Percentiles rank a stretch among this genome's conserved stretches.
phyloP scores from a whole-genome alignment of 2,888 invertebrate species.

The Stenodera caucasica region DNA sequence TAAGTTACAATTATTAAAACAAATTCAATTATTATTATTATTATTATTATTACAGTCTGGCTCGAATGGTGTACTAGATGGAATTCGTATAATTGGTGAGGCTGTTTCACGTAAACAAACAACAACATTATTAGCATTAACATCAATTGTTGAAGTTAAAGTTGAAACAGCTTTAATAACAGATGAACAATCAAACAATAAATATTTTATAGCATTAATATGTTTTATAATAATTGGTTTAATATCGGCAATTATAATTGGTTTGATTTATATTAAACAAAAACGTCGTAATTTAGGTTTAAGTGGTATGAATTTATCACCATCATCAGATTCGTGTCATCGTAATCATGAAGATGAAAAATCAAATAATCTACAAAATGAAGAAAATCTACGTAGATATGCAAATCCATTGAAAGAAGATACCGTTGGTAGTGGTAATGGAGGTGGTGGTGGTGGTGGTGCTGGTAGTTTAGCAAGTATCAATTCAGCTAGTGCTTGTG shows the following conservation, averaged over 20 bases:
- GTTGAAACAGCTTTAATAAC: constrained; percentile 71
- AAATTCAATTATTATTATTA: background rate
- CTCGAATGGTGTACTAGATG: constrained; percentile 59
- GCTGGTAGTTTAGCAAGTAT: constrained; percentile 48
- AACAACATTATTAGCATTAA: constrained; percentile 63
- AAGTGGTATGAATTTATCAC: constrained; percentile 60
- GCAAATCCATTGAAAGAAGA: constrained; percentile 76
- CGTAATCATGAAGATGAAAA: constrained; percentile 80
- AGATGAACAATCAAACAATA: constrained; percentile 59
- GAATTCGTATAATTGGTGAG: constrained; percentile 64
- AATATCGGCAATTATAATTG: constrained; percentile 53
- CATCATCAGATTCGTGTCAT: constrained; percentile 63
- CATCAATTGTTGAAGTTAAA: constrained; percentile 76
- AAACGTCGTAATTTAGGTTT: constrained; percentile 58
- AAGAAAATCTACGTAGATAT: constrained; percentile 83
- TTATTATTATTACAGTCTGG: constrained; percentile 55
- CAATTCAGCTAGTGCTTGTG: constrained; percentile 46
- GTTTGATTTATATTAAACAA: constrained; percentile 62
- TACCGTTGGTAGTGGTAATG: constrained; percentile 45
- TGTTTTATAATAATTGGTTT: constrained; percentile 55
- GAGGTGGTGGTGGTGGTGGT: constrained; percentile 44
- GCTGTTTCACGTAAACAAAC: constrained; percentile 66
- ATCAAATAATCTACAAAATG: constrained; percentile 88
- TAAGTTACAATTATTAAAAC: too few relatives aligned
- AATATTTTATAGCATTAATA: constrained; percentile 55